Base-by-base conservation (phyloP, 2,888 invertebrate species). In the Coelopa pilipes region DNA sequence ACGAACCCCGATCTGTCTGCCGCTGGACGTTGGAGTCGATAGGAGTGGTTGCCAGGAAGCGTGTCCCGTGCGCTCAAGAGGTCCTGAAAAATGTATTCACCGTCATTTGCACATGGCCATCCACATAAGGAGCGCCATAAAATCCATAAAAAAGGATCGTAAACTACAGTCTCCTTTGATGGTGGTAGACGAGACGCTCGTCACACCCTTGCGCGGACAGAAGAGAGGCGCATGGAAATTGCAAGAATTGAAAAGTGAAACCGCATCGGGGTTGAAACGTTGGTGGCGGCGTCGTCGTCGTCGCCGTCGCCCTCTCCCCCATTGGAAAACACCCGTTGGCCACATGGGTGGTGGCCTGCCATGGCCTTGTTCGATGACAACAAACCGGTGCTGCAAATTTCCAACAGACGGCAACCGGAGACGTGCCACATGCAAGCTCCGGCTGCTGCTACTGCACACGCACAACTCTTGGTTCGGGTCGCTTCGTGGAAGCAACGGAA, bases 151-250 rank as follows among this genome's bases (percentile, higher is more conserved):
- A 60, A 49, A 21, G 15, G 46, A 45, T 24, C 45, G 21, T n/a
- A 21, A 19, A 17, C 4, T 24, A 59, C 3, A 70, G 49, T 34
- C 34, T 34, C 34, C 34, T 34, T 34, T 34, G 34, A 7, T 34
- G 2, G 34, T 34, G 7, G 34, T 7, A 34, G 34, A 34, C 34
- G 13, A 60, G 17, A 11, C 47, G 21, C 21, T 17, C 53, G 62
- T 70, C 70, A 63, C 70, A 70, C 70, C 70, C 70, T 70, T 70
- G 62, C 17, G 24, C 5, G 4, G 47, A 70, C n/a, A 15, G 34
- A 24, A 62, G n/a, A 11, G 24, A 34, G 15, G 13, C 15, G 19
- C 17, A n/a, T 46, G 19, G 17, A 65, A 46, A 46, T 15, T 55
- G 55, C n/a, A 55, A 34, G 21, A 24, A 63, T 60, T 55, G 19